Evolutionary conservation across 1,140 invertebrate genomes (phyloP).

Genomic region (Drosophila trapezifrons): DNA sequence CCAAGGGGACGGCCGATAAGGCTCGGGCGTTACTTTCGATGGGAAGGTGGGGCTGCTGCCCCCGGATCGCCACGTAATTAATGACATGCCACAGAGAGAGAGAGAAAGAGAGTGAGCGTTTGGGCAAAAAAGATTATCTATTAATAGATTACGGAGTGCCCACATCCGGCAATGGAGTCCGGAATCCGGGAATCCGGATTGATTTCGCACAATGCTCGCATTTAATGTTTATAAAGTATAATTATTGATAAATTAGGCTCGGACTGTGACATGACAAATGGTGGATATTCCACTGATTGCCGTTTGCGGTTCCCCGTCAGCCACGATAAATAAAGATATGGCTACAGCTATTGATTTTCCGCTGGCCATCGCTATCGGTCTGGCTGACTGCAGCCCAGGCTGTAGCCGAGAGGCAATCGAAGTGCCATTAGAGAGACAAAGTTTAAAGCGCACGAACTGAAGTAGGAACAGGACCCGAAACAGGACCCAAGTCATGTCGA

Average conservation of each 20-base stretch:
- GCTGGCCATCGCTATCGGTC: conserved; percentile 2
- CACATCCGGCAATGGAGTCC: conserved; percentile 10
- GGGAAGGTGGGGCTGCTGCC: neutral
- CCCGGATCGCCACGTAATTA: conserved; percentile 58
- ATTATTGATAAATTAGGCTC: conserved; percentile 67
- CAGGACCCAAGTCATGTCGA: conserved; percentile 43
- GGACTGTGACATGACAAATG: conserved; percentile 67
- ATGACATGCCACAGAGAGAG: conserved; percentile 55
- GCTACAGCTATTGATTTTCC: conserved; percentile 55
- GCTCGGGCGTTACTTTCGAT: conserved; percentile 6
- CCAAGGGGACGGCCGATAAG: conserved; percentile 43
- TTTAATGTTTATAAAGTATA: conserved; percentile 79
- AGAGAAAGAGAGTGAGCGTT: conserved; percentile 1
- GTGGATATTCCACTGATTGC: conserved; percentile 64
- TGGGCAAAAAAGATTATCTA: conserved; percentile 78
- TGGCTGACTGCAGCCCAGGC: conserved; percentile 24
- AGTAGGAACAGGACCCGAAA: neutral
- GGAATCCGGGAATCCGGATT: conserved; percentile 45
- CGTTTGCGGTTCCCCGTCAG: conserved; percentile 48
- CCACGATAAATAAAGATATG: conserved; percentile 9
- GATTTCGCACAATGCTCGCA: conserved; percentile 64
- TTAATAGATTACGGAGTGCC: conserved; percentile 65
- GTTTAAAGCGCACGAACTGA: conserved; percentile 59
- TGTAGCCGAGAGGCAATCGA: conserved; percentile 60
- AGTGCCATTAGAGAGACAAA: conserved; percentile 68